Evolutionary conservation across 2,797 vertebrate species (phyloP), one percentile per base, ranked within the genome.

Genomic region (Danio choprae): DNA sequence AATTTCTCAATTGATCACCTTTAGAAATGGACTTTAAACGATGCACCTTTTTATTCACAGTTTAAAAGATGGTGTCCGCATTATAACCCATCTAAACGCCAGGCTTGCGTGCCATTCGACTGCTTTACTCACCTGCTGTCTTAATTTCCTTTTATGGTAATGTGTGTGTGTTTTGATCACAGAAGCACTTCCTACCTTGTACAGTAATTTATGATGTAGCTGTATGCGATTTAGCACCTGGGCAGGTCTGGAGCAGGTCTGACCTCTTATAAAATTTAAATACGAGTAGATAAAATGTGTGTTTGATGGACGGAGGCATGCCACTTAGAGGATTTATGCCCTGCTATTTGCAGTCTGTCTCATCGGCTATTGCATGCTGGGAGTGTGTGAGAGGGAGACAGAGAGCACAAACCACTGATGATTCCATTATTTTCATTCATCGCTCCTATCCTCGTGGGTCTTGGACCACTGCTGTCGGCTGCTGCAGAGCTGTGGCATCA

Each of bases 241-340:
- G 56, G 51, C 67, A 63, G 58, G 53, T 71, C 50, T 55, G 5
- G 36, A 20, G 18, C 18, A 46, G 73, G 9, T n/a, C 67, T 62
- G 83, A 79, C 81, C 55, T 80, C 53, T 82, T 58, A 20, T 67
- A 55, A 83, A 77, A 68, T 81, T 40, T 65, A 82, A 81, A 71
- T 70, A 48, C 16, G 46, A 56, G 67, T 69, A 64, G 43, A 82
- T 73, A 64, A 77, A 81, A 46, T 83, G 74, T 3, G 16, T 74
- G 51, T 62, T 81, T 84, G 64, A 74, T 40, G 51, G 48, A 68
- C 15, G 46, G 36, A 67, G 65, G 20, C n/a, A 62, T 55, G 51
- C 46, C n/a, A 53, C 29, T 53, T 12, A 2, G 9, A 60, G 56
- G 74, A 81, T 85, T 84, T 82, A 83, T 77, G 41, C n/a, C 53